A percentile compares a stretch with the other conserved stretches of the same genome.
phyloP scores from a whole-genome alignment of 1,140 invertebrate species.

The Drosophila aff. region DNA sequence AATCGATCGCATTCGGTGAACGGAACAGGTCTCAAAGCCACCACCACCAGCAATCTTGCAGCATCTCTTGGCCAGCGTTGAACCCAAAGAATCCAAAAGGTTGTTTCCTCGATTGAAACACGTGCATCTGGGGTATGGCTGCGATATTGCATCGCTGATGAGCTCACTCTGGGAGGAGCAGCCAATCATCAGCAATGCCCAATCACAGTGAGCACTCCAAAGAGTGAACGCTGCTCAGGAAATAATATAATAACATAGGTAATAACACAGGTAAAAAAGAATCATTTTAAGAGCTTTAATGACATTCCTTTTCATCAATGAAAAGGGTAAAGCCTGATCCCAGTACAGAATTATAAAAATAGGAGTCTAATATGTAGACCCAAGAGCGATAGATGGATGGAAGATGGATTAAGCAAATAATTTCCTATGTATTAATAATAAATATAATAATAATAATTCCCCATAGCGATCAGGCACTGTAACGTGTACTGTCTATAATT shows the following conservation, averaged over 20 bases:
- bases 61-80: constrained; percentile 8
- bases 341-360: no score
- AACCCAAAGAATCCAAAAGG: constrained; percentile 7
- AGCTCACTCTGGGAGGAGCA: constrained; percentile 34
- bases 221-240: neutral
- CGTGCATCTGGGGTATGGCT: neutral
- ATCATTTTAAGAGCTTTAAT: neutral
- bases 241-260: no score
- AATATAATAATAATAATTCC: neutral
- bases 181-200: neutral
- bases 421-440: no score
- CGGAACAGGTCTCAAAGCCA: constrained; percentile 39
- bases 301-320: no score
- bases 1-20: constrained; percentile 49
- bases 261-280: no score
- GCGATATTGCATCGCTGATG: constrained; percentile 23
- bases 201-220: neutral
- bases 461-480: neutral
- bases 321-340: neutral
- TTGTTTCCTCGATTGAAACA: constrained; percentile 10
- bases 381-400: no score
- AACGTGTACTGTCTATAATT: constrained; percentile 28
- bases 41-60: neutral
- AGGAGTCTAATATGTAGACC: neutral
- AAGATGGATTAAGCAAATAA: no score